These are phyloP conservation scores for Uloborus plumipes DNA, from an alignment of 2,888 invertebrate species.

Conservation along the genomic window DNA sequence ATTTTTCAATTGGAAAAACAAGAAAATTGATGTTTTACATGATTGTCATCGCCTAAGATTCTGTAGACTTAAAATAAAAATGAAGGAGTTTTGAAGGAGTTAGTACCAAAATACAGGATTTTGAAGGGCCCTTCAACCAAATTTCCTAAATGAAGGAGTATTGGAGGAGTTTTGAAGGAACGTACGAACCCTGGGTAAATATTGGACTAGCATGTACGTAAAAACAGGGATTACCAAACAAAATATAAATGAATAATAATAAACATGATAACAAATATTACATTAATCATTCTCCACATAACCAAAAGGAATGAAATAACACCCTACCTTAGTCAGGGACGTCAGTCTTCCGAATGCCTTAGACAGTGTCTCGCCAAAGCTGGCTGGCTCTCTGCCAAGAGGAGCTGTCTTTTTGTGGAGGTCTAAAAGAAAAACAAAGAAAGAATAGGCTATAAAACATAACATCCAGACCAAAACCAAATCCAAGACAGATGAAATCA, in stretches of 20 bases:
- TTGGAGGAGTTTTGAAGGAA: no score
- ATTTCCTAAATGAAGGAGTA: no score
- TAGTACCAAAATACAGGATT: no score
- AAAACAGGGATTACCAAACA: no score
- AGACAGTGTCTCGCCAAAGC: constrained; percentile 62
- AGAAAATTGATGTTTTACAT: no score
- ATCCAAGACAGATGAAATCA: not conserved
- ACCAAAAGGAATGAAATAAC: not conserved
- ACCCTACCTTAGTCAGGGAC: constrained; percentile 52
- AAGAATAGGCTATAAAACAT: not conserved
- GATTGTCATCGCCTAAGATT: no score
- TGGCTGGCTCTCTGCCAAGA: constrained; percentile 42
- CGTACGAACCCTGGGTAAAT: no score
- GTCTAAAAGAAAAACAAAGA: constrained; percentile 7
- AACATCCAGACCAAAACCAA: not conserved
- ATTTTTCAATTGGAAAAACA: no score
- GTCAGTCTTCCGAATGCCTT: constrained; percentile 60
- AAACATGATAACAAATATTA: not conserved
- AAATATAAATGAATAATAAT: not conserved
- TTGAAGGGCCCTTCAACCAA: no score
- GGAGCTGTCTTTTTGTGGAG: constrained; percentile 20
- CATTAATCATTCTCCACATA: not conserved
- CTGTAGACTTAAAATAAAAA: no score
- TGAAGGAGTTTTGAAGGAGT: no score
- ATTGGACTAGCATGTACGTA: no score